Conservation (phyloP, 1,140 invertebrate species). For the Pogonomyrmex californicus region DNA sequence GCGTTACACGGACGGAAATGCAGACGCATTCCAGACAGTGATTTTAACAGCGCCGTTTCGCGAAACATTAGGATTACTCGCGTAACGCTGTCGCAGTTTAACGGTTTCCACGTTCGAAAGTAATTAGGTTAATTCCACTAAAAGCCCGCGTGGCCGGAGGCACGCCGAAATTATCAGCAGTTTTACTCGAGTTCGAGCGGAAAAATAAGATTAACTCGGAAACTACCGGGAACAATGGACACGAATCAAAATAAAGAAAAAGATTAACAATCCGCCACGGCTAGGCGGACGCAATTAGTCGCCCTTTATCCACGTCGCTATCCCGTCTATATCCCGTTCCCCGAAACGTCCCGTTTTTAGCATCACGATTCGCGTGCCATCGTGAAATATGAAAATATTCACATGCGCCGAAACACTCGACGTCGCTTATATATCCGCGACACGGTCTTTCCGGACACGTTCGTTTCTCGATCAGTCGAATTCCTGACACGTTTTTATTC, state of each 20-base stretch:
- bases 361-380: background rate
- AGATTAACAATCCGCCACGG: constrained; percentile 35
- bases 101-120: constrained; percentile 72
- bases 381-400: constrained; percentile 43
- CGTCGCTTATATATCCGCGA: background rate
- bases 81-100: constrained; percentile 67
- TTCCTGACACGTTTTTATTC: constrained; percentile 63
- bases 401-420: constrained; percentile 25
- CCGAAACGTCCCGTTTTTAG: background rate
- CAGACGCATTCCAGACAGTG: constrained; percentile 76
- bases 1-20: constrained; percentile 60
- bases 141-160: constrained; percentile 63
- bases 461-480: constrained; percentile 24
- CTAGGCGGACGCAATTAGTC: constrained; percentile 10
- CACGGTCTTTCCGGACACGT: constrained; percentile 47
- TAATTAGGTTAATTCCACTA: constrained; percentile 76
- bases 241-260: constrained; percentile 40
- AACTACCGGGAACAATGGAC: constrained; percentile 24
- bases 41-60: constrained; percentile 74
- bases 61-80: constrained; percentile 74
- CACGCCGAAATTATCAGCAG: constrained; percentile 67
- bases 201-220: constrained; percentile 66
- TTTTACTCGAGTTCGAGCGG: constrained; percentile 25
- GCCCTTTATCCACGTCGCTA: background rate
- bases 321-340: background rate